These are phyloP conservation scores for Branchipolynoe longqiensis DNA, from an alignment of 2,888 invertebrate genomes.

Conservation along the genomic window DNA sequence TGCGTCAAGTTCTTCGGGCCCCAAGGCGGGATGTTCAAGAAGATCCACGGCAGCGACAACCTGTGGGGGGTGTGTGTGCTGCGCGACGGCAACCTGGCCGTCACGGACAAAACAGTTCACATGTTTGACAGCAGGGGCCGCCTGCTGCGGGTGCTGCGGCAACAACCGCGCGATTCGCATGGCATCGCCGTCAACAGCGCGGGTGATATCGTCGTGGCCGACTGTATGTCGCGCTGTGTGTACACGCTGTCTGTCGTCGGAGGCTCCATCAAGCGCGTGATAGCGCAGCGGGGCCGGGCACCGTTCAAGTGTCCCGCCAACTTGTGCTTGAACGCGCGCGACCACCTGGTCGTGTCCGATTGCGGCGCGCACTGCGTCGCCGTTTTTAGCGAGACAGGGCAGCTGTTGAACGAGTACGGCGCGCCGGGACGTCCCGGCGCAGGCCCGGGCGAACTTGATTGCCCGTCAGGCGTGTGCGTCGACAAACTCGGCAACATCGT, in stretches of 20 bases:
- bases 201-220: constrained; percentile 48
- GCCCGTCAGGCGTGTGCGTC: constrained; percentile 50
- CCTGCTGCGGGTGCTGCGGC: constrained; percentile 50
- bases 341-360: constrained; percentile 39
- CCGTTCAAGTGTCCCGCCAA: constrained; percentile 50
- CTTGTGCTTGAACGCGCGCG: constrained; percentile 6
- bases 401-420: constrained; percentile 22
- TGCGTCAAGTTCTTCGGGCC: constrained; percentile 57
- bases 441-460: constrained; percentile 12
- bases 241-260: constrained; percentile 47
- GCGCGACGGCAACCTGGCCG: constrained; percentile 24
- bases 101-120: constrained; percentile 60
- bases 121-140: constrained; percentile 54
- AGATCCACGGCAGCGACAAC: constrained; percentile 55
- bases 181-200: constrained; percentile 21
- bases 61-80: constrained; percentile 44
- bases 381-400: constrained; percentile 11
- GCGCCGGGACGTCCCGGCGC: neutral
- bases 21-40: constrained; percentile 56
- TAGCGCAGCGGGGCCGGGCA: constrained; percentile 31
- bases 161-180: constrained; percentile 59
- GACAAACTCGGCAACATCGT: constrained; percentile 50
- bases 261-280: constrained; percentile 38
- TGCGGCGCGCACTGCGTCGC: constrained; percentile 23
- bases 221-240: constrained; percentile 50